phyloP scores from a whole-genome alignment of 2,797 vertebrate species.

The Darevskia mixta region DNA sequence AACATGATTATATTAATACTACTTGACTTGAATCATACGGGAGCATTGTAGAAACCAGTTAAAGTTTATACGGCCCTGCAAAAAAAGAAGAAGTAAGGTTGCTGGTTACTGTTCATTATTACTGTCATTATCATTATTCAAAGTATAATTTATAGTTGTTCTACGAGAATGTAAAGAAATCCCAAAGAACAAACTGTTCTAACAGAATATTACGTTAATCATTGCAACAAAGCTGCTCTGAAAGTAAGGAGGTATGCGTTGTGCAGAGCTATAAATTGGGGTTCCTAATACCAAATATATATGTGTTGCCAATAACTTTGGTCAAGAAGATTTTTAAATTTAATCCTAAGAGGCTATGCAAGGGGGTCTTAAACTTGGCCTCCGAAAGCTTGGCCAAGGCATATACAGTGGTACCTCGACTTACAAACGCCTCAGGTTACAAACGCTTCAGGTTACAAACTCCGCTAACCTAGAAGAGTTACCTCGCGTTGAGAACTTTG shows the following conservation, averaged over 20 bases:
- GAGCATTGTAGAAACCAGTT: conserved; percentile 60
- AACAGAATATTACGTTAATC: conserved; percentile 51
- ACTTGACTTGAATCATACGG: conserved; percentile 18
- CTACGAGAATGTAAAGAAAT: conserved; percentile 59
- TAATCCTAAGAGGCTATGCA: too few relatives aligned
- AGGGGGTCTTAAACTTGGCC: too few relatives aligned
- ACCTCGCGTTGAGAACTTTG: too few relatives aligned
- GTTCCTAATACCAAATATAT: conserved; percentile 35
- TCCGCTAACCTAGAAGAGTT: too few relatives aligned
- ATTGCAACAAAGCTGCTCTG: conserved; percentile 35
- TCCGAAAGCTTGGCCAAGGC: too few relatives aligned
- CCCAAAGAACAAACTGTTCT: conserved; percentile 61
- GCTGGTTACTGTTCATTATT: conserved; percentile 67
- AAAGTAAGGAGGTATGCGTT: conserved; percentile 27
- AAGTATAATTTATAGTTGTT: conserved; percentile 64
- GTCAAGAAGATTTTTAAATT: too few relatives aligned
- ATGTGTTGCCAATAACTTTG: conserved; percentile 36
- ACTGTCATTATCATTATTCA: conserved; percentile 48
- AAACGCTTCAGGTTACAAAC: too few relatives aligned
- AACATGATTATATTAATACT: conserved; percentile 57
- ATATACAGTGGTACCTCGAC: too few relatives aligned
- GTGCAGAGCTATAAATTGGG: conserved; percentile 44
- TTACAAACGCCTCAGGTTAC: too few relatives aligned
- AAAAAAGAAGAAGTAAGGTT: conserved; percentile 62
- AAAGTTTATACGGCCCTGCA: conserved; percentile 59